Percentiles rank a stretch among this genome's conserved stretches.
phyloP scores from a whole-genome alignment of 2,797 vertebrate genomes.

The Cebuella pygmaea region DNA sequence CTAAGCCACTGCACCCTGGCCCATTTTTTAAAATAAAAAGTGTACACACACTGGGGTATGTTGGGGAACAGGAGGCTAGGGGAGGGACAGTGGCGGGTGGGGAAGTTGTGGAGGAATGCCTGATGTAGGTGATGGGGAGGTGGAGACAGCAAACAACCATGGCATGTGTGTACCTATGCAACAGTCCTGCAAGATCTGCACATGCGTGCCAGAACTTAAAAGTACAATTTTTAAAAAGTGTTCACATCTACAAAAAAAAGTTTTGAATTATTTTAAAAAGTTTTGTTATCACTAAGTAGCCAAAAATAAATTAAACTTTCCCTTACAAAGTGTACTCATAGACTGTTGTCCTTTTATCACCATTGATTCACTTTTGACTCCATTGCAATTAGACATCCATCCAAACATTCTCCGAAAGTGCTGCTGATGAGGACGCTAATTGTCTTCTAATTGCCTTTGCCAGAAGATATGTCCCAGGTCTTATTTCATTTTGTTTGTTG shows the following conservation, averaged over 20 bases:
- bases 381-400: not conserved
- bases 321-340: not conserved
- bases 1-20: too few species aligned
- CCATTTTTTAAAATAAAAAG: too few species aligned
- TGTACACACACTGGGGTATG: too few species aligned
- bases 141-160: too few species aligned
- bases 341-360: not conserved
- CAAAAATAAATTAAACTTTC: constrained; percentile 19
- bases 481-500: not conserved
- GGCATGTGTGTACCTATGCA: too few species aligned
- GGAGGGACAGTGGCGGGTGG: too few species aligned
- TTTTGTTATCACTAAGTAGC: constrained; percentile 18
- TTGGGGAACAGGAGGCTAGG: too few species aligned
- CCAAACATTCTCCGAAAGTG: not conserved
- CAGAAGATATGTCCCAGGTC: not conserved
- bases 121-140: too few species aligned
- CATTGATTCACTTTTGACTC: not conserved
- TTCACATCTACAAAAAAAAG: not conserved
- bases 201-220: too few species aligned
- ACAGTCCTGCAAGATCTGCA: too few species aligned
- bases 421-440: not conserved
- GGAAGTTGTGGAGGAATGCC: too few species aligned
- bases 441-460: not conserved
- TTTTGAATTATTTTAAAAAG: constrained; percentile 31
- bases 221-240: too few species aligned